These are phyloP conservation scores for Acrossocheilus wenchowensis DNA, from an alignment of 2,797 vertebrate species.

Conservation along the genomic window DNA sequence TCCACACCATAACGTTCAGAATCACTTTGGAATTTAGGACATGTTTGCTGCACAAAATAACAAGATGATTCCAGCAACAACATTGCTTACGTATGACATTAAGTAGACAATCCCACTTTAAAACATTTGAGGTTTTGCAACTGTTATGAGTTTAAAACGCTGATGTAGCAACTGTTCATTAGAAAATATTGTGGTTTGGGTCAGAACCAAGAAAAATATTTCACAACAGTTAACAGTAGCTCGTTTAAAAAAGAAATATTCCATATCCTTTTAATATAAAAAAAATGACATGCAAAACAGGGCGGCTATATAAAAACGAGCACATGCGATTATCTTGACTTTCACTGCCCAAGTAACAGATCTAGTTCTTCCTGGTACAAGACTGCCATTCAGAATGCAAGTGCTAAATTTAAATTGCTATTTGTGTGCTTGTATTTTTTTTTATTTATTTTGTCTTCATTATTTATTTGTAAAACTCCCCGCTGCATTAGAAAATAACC, in stretches of 20 bases:
- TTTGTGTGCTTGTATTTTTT: constrained; percentile 45
- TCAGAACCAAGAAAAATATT: constrained; percentile 1
- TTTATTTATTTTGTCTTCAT: constrained; percentile 72
- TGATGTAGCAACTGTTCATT: background rate
- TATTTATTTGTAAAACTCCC: constrained; percentile 78
- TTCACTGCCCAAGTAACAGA: background rate
- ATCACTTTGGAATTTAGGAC: background rate
- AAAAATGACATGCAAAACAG: background rate
- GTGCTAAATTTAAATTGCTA: constrained; percentile 42
- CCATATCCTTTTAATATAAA: constrained; percentile 4
- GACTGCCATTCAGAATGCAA: constrained; percentile 8
- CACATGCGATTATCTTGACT: background rate
- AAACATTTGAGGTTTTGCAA: background rate
- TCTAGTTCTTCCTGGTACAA: background rate
- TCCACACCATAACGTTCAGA: background rate
- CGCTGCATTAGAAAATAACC: constrained; percentile 57
- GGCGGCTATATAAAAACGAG: background rate
- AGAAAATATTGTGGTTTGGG: background rate
- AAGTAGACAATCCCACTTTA: background rate
- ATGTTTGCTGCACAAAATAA: background rate
- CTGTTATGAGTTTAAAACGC: background rate
- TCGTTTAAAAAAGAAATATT: background rate
- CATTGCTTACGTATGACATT: background rate
- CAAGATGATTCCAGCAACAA: background rate
- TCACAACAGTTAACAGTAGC: constrained; percentile 2